phyloP scores from a whole-genome alignment of 2,888 invertebrate genomes.

The Carpatolechia fugitivella region DNA sequence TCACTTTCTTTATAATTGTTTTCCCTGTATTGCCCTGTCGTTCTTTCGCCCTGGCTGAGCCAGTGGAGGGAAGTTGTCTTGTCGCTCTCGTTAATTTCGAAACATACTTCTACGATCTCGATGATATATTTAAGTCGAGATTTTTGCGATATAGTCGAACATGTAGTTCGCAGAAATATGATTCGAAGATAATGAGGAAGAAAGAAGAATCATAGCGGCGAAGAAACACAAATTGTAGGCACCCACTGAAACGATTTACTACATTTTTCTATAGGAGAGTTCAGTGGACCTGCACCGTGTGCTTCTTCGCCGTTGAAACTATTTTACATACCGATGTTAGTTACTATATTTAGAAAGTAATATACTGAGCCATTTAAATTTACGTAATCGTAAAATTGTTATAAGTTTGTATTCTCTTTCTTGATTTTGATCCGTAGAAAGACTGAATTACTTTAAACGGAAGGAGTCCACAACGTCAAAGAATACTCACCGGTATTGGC shows the following conservation, averaged over 20 bases:
- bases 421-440: constrained; percentile 69
- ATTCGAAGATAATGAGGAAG: constrained; percentile 47
- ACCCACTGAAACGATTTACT: constrained; percentile 9
- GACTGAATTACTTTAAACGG: constrained; percentile 57
- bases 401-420: constrained; percentile 51
- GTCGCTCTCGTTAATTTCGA: constrained; percentile 47
- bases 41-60: constrained; percentile 50
- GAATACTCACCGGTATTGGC: constrained; percentile 71
- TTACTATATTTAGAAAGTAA: constrained; percentile 63
- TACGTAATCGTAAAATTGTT: constrained; percentile 54
- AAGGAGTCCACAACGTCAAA: constrained; percentile 62
- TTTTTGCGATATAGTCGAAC: not conserved
- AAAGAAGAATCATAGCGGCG: constrained; percentile 38
- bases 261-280: constrained; percentile 7
- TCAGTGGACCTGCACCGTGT: constrained; percentile 42
- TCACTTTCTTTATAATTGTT: constrained; percentile 64
- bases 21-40: constrained; percentile 44
- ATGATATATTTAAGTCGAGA: constrained; percentile 29
- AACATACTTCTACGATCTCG: constrained; percentile 37
- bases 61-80: constrained; percentile 32
- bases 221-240: constrained; percentile 44
- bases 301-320: constrained; percentile 55
- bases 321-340: constrained; percentile 78
- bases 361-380: constrained; percentile 63
- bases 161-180: constrained; percentile 29